Evolutionary conservation across 2,888 invertebrate genomes (phyloP), one percentile per base, ranked within the genome.

Genomic region (Dynastes grantii): DNA sequence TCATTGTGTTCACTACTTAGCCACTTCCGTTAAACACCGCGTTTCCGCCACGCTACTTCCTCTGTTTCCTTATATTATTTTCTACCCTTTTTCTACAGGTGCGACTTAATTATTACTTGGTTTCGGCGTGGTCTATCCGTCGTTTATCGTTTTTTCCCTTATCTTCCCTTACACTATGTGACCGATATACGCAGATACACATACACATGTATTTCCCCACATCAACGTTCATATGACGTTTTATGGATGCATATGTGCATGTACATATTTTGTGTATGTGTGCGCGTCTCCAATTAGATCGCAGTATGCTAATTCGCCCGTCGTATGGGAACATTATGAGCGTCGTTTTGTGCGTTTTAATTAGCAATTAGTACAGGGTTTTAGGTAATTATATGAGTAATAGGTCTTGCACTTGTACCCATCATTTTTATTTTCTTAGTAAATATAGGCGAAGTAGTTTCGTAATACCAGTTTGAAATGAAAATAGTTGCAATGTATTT

Each of bases 1-100:
- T 88, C 85, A 89, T 89, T 89, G 89, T 89, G 85, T 83, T 85
- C 86, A 85, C 89, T 88, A 88, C 88, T 89, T 88, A 89, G 88
- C 87, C 86, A 86, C 88, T 88, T 89, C 89, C 89, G 87, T 83
- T 85, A 86, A 87, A 84, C 86, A 86, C 85, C 85, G 86, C 86
- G 86, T 87, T 89, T 89, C 88, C 88, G 88, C 86, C 85, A 83
- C 83, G 85, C 85, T 84, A 85, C 87, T 88, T 88, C 88, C 88
- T 87, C 83, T 84, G 86, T 87, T 88, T 88, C 87, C 88, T 88
- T 87, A 86, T 83, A 81, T 78, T 80, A 76, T 81, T 76, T 71
- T 71, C 58, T 71, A 75, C 70, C 80, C 81, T 71, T 78, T 37
- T 78, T 83, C 83, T 84, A 84, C 85, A 86, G 85, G 85, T 86